A percentile compares a stretch with the other conserved stretches of the same genome.
These are phyloP conservation scores for Drosophila parvula DNA, from an alignment of 1,140 invertebrate species.

Conservation along the genomic window DNA sequence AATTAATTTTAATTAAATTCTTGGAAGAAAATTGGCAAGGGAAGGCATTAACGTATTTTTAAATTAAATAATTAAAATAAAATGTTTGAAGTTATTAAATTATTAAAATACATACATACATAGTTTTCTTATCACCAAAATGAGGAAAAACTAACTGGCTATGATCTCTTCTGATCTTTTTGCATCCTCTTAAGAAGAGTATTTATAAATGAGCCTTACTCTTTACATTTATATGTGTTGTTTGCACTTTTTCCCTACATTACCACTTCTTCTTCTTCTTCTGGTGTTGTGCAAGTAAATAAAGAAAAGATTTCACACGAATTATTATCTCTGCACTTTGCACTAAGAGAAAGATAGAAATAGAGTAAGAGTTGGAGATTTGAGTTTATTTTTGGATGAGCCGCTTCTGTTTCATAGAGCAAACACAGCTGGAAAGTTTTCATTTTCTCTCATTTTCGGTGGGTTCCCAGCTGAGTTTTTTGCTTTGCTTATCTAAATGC, in stretches of 20 bases:
- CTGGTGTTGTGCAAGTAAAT: conserved; percentile 63
- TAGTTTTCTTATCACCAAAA: neutral
- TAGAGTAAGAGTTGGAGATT: neutral
- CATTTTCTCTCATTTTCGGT: conserved; percentile 2
- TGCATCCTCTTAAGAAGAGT: neutral
- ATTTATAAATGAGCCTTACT: neutral
- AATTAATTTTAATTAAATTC: conserved; percentile 14
- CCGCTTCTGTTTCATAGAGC: conserved; percentile 38
- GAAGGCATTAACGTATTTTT: neutral
- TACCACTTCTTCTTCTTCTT: conserved; percentile 17
- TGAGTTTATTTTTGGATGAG: conserved; percentile 54
- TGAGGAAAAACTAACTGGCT: neutral
- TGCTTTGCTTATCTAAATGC: conserved; percentile 71
- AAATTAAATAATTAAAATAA: neutral
- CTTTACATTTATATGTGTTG: neutral
- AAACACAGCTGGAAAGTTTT: conserved; percentile 64
- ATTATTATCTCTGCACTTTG: conserved; percentile 54
- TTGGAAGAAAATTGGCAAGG: neutral
- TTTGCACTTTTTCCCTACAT: conserved; percentile 17
- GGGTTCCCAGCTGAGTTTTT: conserved; percentile 50
- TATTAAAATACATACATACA: neutral
- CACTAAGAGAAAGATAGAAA: neutral
- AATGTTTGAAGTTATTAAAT: neutral
- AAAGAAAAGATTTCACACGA: conserved; percentile 72
- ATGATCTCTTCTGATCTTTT: neutral